A percentile compares a stretch with the other conserved stretches of the same genome.
Evolutionary conservation across 2,888 invertebrate genomes (phyloP).

Genomic region (Gisinianus flammeolus): DNA sequence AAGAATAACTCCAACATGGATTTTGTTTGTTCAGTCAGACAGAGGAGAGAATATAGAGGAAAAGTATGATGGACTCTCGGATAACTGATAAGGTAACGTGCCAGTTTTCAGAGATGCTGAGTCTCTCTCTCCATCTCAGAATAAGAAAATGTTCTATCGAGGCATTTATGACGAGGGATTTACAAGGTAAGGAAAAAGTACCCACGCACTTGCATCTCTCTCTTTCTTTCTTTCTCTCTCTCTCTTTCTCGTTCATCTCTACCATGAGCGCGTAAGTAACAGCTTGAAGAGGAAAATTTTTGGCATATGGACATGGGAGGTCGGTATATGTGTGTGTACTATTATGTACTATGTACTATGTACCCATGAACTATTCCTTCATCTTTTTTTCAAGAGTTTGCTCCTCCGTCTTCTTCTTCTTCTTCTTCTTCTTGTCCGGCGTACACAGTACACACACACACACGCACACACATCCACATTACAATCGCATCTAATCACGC

Average conservation of each 20-base stretch:
- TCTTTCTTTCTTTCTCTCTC: too few species aligned
- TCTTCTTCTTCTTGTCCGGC: background rate
- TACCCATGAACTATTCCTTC: background rate
- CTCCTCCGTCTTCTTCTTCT: background rate
- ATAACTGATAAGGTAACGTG: background rate
- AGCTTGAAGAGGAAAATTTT: conserved; percentile 22
- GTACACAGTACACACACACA: background rate
- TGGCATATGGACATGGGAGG: conserved; percentile 44
- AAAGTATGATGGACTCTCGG: background rate
- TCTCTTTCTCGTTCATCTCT: too few species aligned
- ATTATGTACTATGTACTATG: background rate
- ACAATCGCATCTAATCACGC: conserved; percentile 46
- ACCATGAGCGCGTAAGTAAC: conserved; percentile 1
- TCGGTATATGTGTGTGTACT: conserved; percentile 22
- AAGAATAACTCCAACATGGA: too few species aligned
- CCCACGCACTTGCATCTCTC: background rate
- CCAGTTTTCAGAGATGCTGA: conserved; percentile 2
- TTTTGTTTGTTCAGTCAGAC: too few species aligned
- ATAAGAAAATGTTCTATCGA: background rate
- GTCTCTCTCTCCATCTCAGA: background rate
- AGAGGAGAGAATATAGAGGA: background rate
- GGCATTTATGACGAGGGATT: conserved; percentile 3
- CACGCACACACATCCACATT: background rate
- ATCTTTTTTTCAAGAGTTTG: background rate
- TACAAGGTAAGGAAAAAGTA: background rate